These are phyloP conservation scores for Acanthurus leucopareius DNA, from an alignment of 2,797 vertebrate genomes.

Conservation along the genomic window DNA sequence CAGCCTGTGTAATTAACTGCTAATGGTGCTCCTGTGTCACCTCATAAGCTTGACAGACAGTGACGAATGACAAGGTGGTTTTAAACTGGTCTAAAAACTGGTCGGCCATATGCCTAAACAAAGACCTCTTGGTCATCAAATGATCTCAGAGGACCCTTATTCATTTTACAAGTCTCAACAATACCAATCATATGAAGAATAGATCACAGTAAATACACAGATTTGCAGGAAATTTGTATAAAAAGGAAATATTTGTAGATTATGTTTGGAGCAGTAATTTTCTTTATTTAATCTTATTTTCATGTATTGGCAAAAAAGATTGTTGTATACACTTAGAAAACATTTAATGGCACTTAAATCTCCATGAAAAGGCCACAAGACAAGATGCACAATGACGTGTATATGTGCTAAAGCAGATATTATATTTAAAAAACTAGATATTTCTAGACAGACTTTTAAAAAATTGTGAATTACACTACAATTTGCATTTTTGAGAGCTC, in stretches of 20 bases:
- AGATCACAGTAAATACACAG: not conserved
- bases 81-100: not conserved
- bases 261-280: constrained; percentile 22
- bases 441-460: constrained; percentile 14
- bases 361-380: constrained; percentile 74
- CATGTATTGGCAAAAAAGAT: constrained; percentile 64
- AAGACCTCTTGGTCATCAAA: not conserved
- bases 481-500: constrained; percentile 1
- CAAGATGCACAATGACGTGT: not conserved
- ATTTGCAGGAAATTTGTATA: not conserved
- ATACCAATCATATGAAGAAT: not conserved
- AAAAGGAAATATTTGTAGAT: not conserved
- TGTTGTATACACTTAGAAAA: constrained; percentile 51
- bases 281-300: constrained; percentile 62
- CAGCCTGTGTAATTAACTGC: constrained; percentile 45
- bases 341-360: constrained; percentile 74
- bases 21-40: constrained; percentile 31
- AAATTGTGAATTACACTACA: not conserved
- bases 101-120: not conserved
- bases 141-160: not conserved
- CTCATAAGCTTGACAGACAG: constrained; percentile 3
- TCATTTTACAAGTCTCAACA: not conserved
- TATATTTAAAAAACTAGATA: not conserved
- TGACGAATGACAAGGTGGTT: not conserved
- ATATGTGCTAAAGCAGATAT: constrained; percentile 21